phyloP scores from a whole-genome alignment of 64 coral and sea anemone genomes.

The Actinia equina region DNA sequence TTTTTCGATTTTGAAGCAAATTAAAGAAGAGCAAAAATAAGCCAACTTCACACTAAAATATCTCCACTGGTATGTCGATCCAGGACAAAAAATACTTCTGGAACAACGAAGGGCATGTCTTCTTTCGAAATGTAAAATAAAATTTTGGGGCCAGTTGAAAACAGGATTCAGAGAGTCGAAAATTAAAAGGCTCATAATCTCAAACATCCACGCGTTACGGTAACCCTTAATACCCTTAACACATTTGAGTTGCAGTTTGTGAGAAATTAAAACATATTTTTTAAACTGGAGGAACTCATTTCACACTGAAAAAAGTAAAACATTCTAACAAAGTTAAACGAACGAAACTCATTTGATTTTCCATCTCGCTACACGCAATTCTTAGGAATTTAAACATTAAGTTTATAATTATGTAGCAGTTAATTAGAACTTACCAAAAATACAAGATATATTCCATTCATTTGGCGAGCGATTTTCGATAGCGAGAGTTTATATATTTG shows the following conservation, averaged over 20 bases:
- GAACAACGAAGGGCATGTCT: neutral
- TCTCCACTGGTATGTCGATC: neutral
- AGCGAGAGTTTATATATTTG: neutral
- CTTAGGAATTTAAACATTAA: neutral
- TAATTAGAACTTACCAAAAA: neutral
- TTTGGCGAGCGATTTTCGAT: neutral
- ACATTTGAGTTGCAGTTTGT: neutral
- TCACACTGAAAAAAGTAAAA: no score
- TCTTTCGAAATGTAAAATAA: constrained; percentile 7
- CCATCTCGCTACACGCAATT: neutral
- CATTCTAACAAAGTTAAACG: neutral
- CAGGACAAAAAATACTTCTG: neutral
- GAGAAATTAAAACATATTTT: neutral
- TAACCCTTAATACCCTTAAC: neutral
- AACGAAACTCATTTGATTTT: neutral
- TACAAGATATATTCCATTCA: neutral
- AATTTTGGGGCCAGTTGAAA: constrained; percentile 13
- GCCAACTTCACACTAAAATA: neutral
- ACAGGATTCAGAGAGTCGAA: neutral
- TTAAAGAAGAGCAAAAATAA: neutral
- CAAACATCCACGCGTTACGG: neutral
- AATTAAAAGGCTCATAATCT: neutral
- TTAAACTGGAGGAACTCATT: neutral
- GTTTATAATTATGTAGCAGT: neutral
- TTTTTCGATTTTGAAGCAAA: neutral